A percentile compares a stretch with the other conserved stretches of the same genome.
These are phyloP conservation scores for Glossophaga mutica DNA, from an alignment of 2,797 vertebrate genomes.

Conservation along the genomic window DNA sequence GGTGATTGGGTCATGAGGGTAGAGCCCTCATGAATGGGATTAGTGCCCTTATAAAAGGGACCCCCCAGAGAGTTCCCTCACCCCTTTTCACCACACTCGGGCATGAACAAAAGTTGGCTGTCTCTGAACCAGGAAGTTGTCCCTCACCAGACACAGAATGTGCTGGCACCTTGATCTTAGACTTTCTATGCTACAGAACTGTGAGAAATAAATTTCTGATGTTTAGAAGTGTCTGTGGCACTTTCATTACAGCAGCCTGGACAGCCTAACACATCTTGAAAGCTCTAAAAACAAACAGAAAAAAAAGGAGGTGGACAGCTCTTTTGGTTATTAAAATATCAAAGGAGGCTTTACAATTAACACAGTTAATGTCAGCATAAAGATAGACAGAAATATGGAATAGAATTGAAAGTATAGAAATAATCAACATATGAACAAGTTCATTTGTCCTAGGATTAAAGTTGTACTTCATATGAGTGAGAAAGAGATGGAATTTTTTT, in stretches of 20 bases:
- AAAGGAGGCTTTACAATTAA: not conserved
- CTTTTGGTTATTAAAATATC: not conserved
- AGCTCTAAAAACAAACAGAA: not conserved
- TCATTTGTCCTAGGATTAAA: not conserved
- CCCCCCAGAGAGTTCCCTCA: not conserved
- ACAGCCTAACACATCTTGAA: not conserved
- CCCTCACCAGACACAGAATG: not conserved
- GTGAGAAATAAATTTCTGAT: not conserved
- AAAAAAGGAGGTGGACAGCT: not conserved
- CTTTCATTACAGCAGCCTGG: not conserved
- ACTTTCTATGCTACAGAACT: not conserved
- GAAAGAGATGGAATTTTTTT: not conserved
- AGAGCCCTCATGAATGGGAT: not conserved
- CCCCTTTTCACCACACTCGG: not conserved
- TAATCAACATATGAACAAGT: not conserved
- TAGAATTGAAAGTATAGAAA: not conserved
- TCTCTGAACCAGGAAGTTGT: not conserved
- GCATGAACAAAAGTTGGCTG: not conserved
- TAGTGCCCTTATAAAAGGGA: not conserved
- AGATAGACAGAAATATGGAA: not conserved
- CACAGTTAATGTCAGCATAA: not conserved
- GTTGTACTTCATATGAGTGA: not conserved
- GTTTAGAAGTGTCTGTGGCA: not conserved
- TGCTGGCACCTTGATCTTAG: not conserved
- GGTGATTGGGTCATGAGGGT: not conserved